Conservation (phyloP, 2,888 invertebrate genomes). For the Agapetus fuscipes region DNA sequence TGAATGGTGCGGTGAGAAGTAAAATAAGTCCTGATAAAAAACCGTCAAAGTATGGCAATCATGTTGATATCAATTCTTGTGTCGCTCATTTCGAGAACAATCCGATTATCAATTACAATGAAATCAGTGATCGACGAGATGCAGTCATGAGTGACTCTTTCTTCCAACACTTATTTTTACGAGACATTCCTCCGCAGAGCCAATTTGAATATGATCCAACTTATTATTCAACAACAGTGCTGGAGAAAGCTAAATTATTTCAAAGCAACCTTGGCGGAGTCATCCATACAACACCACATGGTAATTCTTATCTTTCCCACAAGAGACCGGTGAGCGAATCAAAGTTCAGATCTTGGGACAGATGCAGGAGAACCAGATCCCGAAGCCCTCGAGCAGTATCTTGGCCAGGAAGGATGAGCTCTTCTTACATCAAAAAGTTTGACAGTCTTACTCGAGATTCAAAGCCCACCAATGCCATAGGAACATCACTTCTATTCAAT, state of each 20-base stretch:
- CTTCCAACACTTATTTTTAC: slow-evolving; percentile 60
- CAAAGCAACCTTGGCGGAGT: slow-evolving; percentile 44
- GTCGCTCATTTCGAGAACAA: slow-evolving; percentile 17
- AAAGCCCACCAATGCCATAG: slow-evolving; percentile 23
- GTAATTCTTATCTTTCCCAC: slow-evolving; percentile 56
- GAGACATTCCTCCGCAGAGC: slow-evolving; percentile 35
- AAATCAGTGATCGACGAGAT: slow-evolving; percentile 48
- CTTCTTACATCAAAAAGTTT: slow-evolving; percentile 41
- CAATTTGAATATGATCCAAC: slow-evolving; percentile 25
- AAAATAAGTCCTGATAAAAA: slow-evolving; percentile 18
- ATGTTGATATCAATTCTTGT: slow-evolving; percentile 14
- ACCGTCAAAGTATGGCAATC: slow-evolving; percentile 17
- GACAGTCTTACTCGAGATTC: slow-evolving; percentile 42
- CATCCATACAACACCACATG: slow-evolving; percentile 47
- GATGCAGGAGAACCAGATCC: slow-evolving; percentile 40
- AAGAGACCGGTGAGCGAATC: slow-evolving; percentile 64
- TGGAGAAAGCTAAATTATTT: slow-evolving; percentile 61
- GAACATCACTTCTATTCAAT: slow-evolving; percentile 15
- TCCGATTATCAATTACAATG: slow-evolving; percentile 29
- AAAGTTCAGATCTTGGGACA: slow-evolving; percentile 59
- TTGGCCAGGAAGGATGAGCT: slow-evolving; percentile 48
- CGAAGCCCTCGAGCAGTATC: slow-evolving; percentile 51
- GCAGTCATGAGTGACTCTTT: slow-evolving; percentile 54
- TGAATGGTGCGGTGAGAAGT: slow-evolving; percentile 4
- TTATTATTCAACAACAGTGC: slow-evolving; percentile 48